Base-by-base conservation (phyloP, 2,113 vertebrate species). In the Sinocyclocheilus grahami region DNA sequence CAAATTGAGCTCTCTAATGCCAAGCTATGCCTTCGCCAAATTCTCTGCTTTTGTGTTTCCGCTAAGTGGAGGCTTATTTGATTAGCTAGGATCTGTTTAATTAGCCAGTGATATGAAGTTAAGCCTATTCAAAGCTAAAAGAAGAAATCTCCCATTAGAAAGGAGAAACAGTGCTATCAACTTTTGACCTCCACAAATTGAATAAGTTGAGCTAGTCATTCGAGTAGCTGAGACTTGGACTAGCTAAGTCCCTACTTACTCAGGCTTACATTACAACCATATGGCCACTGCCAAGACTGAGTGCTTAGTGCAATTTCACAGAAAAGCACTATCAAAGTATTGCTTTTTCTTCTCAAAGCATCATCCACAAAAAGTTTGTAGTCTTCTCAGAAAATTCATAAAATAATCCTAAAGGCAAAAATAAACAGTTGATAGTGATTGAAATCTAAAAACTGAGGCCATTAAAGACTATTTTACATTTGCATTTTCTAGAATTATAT, bases 401-500 rank as follows among this genome's bases (percentile, higher is more conserved):
- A 85, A 92, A 16, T 91, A 92, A 86, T 91, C 88, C 84, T 89
- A 72, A 81, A 75, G 89, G 81, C 84, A 65, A 91, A 92, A 85
- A 89, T 84, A 86, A 87, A 87, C 82, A 88, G 88, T 87, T 86
- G 69, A 84, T 83, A 4, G 27, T 65, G 20, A 39, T 12, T 80
- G 12, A 42, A 39, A 63, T 88, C 93, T 91, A 90, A 92, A 92
- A 92, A 91, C 89, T 88, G 83, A 87, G 11, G 82, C 79, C 87
- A 91, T 92, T 91, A 93, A 93, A 93, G 93, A 90, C 87, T 87
- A 88, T 89, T 92, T 92, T 92, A 91, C 91, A 91, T 93, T 92
- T 92, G 90, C 91, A 93, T 94, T 93, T 93, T 93, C 91, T 91
- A 85, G 78, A 88, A 93, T 93, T 91, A 92, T 90, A 90, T 90